These are phyloP conservation scores for Pogonus chalceus DNA, from an alignment of 1,140 invertebrate genomes.

Conservation along the genomic window DNA sequence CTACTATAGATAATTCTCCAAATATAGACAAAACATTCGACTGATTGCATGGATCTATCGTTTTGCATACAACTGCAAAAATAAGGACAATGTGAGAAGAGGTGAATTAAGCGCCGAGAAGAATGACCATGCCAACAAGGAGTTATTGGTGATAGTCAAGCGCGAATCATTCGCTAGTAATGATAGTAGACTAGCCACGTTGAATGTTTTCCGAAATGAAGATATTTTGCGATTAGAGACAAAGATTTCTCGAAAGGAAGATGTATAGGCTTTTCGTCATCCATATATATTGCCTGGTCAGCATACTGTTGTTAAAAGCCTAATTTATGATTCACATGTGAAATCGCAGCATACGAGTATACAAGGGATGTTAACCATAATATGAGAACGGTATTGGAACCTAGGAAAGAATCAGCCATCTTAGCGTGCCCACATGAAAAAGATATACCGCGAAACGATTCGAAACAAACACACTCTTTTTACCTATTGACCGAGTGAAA, in stretches of 20 bases:
- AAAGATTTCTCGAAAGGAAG: too few relatives aligned
- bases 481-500: slow-evolving; percentile 17
- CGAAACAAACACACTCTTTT: slow-evolving; percentile 13
- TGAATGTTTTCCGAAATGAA: too few relatives aligned
- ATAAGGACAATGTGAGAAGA: background rate
- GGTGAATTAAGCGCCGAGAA: background rate
- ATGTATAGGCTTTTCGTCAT: too few relatives aligned
- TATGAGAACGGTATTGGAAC: slow-evolving; percentile 27
- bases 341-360: slow-evolving; percentile 13
- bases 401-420: slow-evolving; percentile 15
- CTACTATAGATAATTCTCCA: too few relatives aligned
- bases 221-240: too few relatives aligned
- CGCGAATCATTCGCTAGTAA: too few relatives aligned
- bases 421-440: slow-evolving; percentile 26
- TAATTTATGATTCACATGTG: background rate
- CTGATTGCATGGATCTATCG: slow-evolving; percentile 8
- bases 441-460: slow-evolving; percentile 20
- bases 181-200: too few relatives aligned
- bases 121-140: background rate
- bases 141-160: too few relatives aligned
- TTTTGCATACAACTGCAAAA: background rate
- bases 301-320: background rate
- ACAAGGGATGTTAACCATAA: slow-evolving; percentile 14
- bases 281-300: background rate
- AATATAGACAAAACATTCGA: slow-evolving; percentile 11